phyloP scores from a whole-genome alignment of 2,888 invertebrate genomes.

The Heliconius charithonia region DNA sequence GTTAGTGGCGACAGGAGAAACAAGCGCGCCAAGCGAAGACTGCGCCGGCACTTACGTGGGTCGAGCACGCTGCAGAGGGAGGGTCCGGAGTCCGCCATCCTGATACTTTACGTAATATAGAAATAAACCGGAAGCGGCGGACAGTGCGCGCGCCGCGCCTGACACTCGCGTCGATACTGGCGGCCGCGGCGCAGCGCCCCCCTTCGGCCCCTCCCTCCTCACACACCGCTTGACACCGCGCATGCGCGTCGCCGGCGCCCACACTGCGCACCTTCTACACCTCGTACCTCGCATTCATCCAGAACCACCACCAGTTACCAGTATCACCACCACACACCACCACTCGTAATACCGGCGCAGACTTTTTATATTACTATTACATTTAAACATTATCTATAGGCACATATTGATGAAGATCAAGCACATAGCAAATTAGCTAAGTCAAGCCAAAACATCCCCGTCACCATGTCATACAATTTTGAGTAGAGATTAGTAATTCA shows the following conservation, averaged over 20 bases:
- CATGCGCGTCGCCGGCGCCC: slow-evolving; percentile 51
- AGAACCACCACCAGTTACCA: slow-evolving; percentile 35
- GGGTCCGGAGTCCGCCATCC: slow-evolving; percentile 78
- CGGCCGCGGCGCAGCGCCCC: slow-evolving; percentile 67
- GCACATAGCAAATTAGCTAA: slow-evolving; percentile 5
- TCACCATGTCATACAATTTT: neutral
- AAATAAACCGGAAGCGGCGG: slow-evolving; percentile 64
- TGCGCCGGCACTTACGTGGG: slow-evolving; percentile 72
- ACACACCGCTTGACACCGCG: slow-evolving; percentile 52
- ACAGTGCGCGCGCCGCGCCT: slow-evolving; percentile 78
- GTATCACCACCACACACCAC: slow-evolving; percentile 16
- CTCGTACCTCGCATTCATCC: slow-evolving; percentile 43
- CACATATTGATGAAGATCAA: neutral
- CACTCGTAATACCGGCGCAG: slow-evolving; percentile 35
- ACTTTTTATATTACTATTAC: neutral
- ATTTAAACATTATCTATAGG: neutral
- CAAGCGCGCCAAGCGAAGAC: slow-evolving; percentile 60
- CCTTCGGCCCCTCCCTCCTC: slow-evolving; percentile 52
- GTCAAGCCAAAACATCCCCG: slow-evolving; percentile 14
- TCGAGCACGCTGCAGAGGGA: slow-evolving; percentile 80
- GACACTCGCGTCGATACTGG: slow-evolving; percentile 84
- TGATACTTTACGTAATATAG: slow-evolving; percentile 78
- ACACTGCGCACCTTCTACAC: slow-evolving; percentile 50
- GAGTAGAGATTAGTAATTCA: no score
- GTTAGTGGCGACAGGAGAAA: slow-evolving; percentile 81